Percentiles rank a stretch among this genome's conserved stretches.
These are phyloP conservation scores for Seriola quinqueradiata DNA, from an alignment of 2,113 vertebrate genomes.

Conservation along the genomic window DNA sequence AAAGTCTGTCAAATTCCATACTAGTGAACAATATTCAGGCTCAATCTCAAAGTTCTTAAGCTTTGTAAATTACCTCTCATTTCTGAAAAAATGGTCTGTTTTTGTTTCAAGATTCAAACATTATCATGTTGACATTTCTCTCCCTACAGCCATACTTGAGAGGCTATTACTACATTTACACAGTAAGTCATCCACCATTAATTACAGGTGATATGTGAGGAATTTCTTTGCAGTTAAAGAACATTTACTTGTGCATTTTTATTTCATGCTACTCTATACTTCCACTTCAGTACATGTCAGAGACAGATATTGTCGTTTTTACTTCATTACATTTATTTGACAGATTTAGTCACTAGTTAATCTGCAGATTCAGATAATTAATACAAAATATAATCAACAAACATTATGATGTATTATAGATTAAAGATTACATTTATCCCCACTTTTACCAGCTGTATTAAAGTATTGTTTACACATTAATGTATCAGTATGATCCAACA, in stretches of 20 bases:
- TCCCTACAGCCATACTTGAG: conserved; percentile 71
- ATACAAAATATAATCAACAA: not conserved
- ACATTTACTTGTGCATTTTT: not conserved
- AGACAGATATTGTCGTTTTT: not conserved
- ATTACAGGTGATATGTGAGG: not conserved
- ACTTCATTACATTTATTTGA: not conserved
- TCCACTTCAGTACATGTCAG: not conserved
- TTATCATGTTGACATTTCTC: not conserved
- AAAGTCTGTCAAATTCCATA: not conserved
- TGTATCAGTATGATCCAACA: not conserved
- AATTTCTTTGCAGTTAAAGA: not conserved
- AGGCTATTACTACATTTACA: conserved; percentile 81
- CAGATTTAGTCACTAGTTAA: not conserved
- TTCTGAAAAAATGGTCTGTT: not conserved
- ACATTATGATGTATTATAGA: no score
- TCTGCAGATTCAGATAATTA: not conserved
- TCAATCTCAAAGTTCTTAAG: not conserved
- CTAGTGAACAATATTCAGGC: not conserved
- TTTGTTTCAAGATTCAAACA: not conserved
- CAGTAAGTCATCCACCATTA: conserved; percentile 57
- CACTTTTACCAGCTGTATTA: no score
- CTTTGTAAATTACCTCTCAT: no score
- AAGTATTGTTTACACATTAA: not conserved
- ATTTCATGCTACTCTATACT: not conserved
- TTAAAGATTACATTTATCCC: no score